A percentile compares a stretch with the other conserved stretches of the same genome.
Conservation (phyloP, 2,113 vertebrate genomes). For the Cebus imitator region DNA sequence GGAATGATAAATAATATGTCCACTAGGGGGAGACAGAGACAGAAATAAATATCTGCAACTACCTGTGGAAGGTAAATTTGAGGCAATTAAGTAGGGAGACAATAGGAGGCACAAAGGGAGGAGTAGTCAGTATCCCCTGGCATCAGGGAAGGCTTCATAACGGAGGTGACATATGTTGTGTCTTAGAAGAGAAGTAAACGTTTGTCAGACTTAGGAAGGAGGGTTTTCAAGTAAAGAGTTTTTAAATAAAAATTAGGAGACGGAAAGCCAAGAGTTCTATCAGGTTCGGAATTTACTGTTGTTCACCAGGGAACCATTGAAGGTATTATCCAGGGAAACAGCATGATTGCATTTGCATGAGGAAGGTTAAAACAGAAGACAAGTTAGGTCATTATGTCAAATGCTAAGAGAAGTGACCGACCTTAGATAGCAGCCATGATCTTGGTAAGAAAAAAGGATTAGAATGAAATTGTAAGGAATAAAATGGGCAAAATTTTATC, state of each 20-base stretch:
- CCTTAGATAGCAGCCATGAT: neutral
- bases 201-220: neutral
- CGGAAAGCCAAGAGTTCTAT: neutral
- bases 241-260: neutral
- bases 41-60: neutral
- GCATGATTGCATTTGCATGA: neutral
- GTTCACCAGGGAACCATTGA: neutral
- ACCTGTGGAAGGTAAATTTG: neutral
- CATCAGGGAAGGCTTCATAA: neutral
- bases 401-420: neutral
- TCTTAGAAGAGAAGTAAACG: neutral
- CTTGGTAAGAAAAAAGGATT: neutral
- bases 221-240: neutral
- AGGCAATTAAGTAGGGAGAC: too few species aligned
- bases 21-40: neutral
- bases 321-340: neutral
- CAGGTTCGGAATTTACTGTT: neutral
- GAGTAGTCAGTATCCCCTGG: neutral
- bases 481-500: neutral
- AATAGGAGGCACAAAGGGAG: too few species aligned
- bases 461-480: neutral
- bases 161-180: neutral
- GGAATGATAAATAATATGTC: neutral
- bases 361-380: neutral
- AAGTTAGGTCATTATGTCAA: neutral